Base-by-base conservation (phyloP, 2,113 vertebrate species). In the Apteryx mantelli region DNA sequence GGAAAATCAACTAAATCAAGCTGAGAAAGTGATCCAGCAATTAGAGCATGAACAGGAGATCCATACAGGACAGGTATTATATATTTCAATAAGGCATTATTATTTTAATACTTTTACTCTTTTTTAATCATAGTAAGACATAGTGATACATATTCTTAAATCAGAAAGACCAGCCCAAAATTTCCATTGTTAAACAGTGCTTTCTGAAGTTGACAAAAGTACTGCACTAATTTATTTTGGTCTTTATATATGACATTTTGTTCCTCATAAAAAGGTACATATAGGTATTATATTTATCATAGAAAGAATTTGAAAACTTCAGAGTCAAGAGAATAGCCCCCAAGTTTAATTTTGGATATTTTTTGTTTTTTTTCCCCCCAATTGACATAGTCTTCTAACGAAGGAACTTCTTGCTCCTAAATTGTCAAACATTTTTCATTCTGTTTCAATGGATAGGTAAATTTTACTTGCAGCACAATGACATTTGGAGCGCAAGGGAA, bases 31-130 rank as follows among this genome's bases (percentile, higher is more conserved):
- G 81, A 96, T 96, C 56, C 96, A 95, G 70, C 76, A 97, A 97
- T 88, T 97, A 58, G 89, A 95, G 19, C 91, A 96, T 94, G 96
- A 97, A 90, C 83, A 97, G 24, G 60, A 96, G 52, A 79, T 95
- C 91, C 86, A 94, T 86, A 95, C 93, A 94, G 93, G 98, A 88
- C 97, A 98, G 97, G 94, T 98, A 97, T 94, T 92, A 85, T 44
- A 64, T 68, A 91, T 25, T 85, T 93, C 13, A 80, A 44, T 82
- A 65, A n/a, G 73, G 10, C 60, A 88, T 92, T 84, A 81, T 69
- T 60, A 69, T 91, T 83, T 85, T 84, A 91, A 69, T 87, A 69
- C 10, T 81, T 80, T 68, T 75, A 38, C 20, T 53, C 18, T 74
- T 89, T 82, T 48, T 69, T 88, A 61, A 24, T 56, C 32, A 78